Evolutionary conservation across 2,888 invertebrate species (phyloP).

Genomic region (Brachynemurus nebulosus): DNA sequence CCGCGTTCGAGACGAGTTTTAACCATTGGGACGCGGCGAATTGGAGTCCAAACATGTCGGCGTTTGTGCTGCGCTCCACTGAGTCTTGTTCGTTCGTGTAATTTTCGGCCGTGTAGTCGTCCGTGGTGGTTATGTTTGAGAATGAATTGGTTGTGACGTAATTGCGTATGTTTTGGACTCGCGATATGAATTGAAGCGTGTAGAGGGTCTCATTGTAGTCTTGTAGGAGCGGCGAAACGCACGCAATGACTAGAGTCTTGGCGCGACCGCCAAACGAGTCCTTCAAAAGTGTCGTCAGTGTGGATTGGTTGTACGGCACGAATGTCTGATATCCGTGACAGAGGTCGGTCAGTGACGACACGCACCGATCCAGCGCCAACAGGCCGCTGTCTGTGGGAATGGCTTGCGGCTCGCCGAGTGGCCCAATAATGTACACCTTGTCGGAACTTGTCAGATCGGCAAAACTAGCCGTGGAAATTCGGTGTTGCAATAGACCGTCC

Average conservation of each 20-base stretch:
- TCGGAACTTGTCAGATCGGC: conserved; percentile 50
- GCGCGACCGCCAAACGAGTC: conserved; percentile 66
- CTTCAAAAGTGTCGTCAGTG: conserved; percentile 51
- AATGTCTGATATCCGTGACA: conserved; percentile 21
- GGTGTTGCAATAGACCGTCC: conserved; percentile 52
- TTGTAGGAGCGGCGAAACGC: conserved; percentile 53
- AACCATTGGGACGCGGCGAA: conserved; percentile 74
- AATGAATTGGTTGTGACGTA: conserved; percentile 56
- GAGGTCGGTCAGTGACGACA: conserved; percentile 40
- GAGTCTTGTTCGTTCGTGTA: conserved; percentile 10
- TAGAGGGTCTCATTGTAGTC: conserved; percentile 55
- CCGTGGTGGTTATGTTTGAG: conserved; percentile 19
- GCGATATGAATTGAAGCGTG: conserved; percentile 50
- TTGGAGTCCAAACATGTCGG: conserved; percentile 54
- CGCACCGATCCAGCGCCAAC: conserved; percentile 50
- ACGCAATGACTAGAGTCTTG: conserved; percentile 56
- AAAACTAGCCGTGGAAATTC: conserved; percentile 59
- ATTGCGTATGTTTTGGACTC: conserved; percentile 54
- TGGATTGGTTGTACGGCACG: conserved; percentile 45
- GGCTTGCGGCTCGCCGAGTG: conserved; percentile 33
- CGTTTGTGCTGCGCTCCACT: conserved; percentile 14
- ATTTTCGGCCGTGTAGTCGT: conserved; percentile 10
- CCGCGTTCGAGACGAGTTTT: conserved; percentile 70
- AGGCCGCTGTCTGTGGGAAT: conserved; percentile 46
- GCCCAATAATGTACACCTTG: conserved; percentile 33